Base-by-base conservation (phyloP, 2,797 vertebrate genomes). In the Sebastes iracundus region DNA sequence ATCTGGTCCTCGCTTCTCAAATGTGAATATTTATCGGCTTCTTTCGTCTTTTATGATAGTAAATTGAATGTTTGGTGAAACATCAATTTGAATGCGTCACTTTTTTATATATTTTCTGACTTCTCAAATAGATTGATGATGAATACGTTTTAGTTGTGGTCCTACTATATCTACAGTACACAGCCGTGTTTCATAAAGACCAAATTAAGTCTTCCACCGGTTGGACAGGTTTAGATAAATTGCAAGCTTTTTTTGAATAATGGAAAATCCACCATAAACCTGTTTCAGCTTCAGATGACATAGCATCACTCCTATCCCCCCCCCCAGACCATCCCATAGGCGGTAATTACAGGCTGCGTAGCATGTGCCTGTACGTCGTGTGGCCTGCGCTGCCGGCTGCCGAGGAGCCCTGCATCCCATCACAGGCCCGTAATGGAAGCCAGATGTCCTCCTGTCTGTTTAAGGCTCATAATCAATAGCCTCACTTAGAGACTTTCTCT, bases 261-360 rank as follows among this genome's bases (percentile, higher is more conserved):
- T 89, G 94, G 94, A 94, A 68, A 56, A 79, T 94, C 94, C 89
- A 94, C 92, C 90, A 94, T 95, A 95, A 97, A 96, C 79, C 85
- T 92, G 95, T 94, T 95, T 94, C 90, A 86, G 85, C 93, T 95
- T 91, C 92, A 93, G 94, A 96, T 95, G 95, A 94, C 94, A 96
- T 93, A 94, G 91, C 92, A 93, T 95, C 93, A 92, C 92, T 87
- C 75, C 79, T 87, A 76, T 93, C 11, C 33, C 12, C 12, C 23
- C 92, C 90, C 89, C 90, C 87, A 86, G 88, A 91, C 79, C 80
- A 72, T 93, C 92, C 93, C 94, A 88, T 91, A 90, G 91, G 93
- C 94, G 91, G 94, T 96, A 97, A 97, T 97, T 96, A 97, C 94
- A 96, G 96, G 95, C 96, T 93, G 96, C 90, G 93, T 95, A 96